Evolutionary conservation across 2,797 vertebrate species (phyloP), one percentile per base, ranked within the genome.

Genomic region (Hyperoplus immaculatus): DNA sequence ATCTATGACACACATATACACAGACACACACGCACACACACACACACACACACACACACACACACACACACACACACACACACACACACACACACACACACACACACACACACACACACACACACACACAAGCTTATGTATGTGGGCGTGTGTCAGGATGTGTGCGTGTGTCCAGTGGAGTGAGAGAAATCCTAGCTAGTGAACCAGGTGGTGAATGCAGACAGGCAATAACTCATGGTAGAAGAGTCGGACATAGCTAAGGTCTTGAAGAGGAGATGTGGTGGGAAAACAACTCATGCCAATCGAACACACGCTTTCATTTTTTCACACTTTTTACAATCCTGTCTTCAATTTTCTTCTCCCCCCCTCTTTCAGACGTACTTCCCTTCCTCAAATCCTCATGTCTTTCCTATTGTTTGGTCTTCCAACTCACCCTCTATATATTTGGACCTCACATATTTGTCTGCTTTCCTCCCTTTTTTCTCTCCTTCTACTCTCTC

Each of bases 151-250:
- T 69, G 71, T 58, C 12, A 47, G 71, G 21, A 18, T 54, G 62
- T 71, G 45, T 76, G 70, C 63, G 64, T 54, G 21, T 66, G 73
- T 86, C 73, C 84, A 88, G 61, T 87, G 86, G 81, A 92, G 89
- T 92, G 88, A 88, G 84, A 83, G 75, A 81, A 92, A 93, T 88
- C 82, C 68, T 85, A 83, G 84, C 88, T 84, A 93, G 88, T 92
- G 89, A 93, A 92, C 76, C 92, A 90, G 90, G 84, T 88, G 88
- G 89, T 87, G 84, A 86, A 91, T 62, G 83, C 87, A 92, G 88
- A 88, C 88, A 83, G 82, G 84, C 83, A 90, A 87, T 87, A 92
- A 89, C 81, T 91, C 89, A 88, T 87, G 88, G 85, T 81, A 49
- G 89, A 89, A 75, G 78, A 85, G 85, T 80, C 46, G 68, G 75